Evolutionary conservation across 2,113 vertebrate genomes (phyloP).

Genomic region (Chitala chitala): DNA sequence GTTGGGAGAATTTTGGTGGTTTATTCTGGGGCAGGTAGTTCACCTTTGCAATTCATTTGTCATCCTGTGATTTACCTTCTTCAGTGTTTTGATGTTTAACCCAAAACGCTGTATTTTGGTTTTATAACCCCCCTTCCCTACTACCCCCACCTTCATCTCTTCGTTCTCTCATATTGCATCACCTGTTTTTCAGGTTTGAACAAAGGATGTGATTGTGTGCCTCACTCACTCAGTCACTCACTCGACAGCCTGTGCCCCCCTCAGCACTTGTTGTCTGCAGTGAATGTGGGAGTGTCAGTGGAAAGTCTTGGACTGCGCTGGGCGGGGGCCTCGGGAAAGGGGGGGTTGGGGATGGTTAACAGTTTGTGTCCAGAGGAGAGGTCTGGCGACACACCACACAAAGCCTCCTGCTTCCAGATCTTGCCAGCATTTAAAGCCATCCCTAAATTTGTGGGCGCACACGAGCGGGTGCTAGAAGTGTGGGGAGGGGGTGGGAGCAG

Average conservation of each 20-base stretch:
- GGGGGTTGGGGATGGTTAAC: neutral
- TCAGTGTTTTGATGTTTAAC: neutral
- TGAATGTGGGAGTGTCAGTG: constrained; percentile 17
- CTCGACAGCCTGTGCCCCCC: neutral
- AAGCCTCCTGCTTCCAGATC: constrained; percentile 1
- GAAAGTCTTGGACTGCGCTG: constrained; percentile 7
- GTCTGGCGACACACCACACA: neutral
- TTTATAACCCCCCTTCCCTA: neutral
- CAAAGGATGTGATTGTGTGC: neutral
- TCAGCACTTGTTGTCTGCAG: neutral
- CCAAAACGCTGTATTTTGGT: neutral
- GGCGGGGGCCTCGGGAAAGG: neutral
- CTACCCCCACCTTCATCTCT: too few relatives aligned
- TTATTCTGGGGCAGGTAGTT: neutral
- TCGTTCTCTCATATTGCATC: neutral
- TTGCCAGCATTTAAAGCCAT: constrained; percentile 1
- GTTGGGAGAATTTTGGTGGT: neutral
- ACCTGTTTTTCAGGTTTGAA: neutral
- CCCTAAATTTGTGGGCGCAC: neutral
- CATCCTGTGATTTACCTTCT: neutral
- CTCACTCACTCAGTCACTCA: neutral
- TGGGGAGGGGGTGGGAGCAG: neutral
- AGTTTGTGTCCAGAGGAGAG: neutral
- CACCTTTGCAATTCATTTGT: neutral
- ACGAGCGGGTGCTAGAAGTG: too few relatives aligned